A percentile compares a stretch with the other conserved stretches of the same genome.
Conservation (phyloP, 2,113 vertebrate species). For the Pyrgilauda ruficollis region DNA sequence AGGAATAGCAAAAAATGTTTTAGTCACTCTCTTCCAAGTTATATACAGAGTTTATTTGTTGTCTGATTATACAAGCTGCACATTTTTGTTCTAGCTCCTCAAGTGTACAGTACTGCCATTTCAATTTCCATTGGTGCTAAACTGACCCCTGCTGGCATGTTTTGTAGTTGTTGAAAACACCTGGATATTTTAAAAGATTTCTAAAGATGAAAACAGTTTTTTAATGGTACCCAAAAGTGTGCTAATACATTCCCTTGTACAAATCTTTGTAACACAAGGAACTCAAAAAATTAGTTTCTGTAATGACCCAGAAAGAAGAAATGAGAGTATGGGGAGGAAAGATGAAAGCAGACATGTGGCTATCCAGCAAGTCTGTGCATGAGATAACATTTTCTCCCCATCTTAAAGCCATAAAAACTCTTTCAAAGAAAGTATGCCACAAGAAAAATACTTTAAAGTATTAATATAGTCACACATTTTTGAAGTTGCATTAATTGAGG, state of each 20-base stretch:
- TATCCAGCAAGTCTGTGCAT: neutral
- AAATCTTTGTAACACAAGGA: neutral
- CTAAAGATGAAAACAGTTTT: neutral
- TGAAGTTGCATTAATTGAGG: neutral
- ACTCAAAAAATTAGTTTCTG: neutral
- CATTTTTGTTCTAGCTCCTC: neutral
- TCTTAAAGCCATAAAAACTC: neutral
- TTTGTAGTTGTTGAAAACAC: neutral
- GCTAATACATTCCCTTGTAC: neutral
- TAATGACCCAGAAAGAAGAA: neutral
- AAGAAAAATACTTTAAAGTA: neutral
- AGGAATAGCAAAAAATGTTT: neutral
- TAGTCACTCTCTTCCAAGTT: neutral
- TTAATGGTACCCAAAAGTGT: neutral
- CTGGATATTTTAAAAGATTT: neutral
- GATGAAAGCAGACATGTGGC: neutral
- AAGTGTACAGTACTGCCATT: neutral
- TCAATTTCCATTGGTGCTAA: slow-evolving; percentile 34
- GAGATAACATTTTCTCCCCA: neutral
- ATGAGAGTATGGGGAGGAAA: neutral
- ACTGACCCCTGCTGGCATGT: slow-evolving; percentile 60
- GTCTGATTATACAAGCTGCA: neutral
- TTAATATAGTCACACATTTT: neutral
- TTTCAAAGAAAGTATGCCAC: neutral
- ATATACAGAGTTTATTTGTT: neutral